These are phyloP conservation scores for Trematomus bernacchii DNA, from an alignment of 2,797 vertebrate species.

Conservation along the genomic window DNA sequence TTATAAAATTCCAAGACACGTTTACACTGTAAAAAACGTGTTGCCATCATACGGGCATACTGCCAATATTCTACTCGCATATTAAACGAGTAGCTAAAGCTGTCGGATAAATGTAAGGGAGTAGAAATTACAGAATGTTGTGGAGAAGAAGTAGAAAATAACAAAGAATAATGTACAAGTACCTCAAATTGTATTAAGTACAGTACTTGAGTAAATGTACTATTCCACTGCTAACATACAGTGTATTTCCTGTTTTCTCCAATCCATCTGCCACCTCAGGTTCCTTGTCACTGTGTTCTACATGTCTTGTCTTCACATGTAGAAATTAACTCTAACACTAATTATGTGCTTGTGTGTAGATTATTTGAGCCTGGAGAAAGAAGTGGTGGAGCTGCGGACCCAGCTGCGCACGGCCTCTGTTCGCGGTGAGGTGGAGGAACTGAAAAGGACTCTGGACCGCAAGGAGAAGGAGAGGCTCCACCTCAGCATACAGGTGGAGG, in stretches of 20 bases:
- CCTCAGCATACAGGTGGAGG: constrained; percentile 89
- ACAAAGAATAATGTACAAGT: too few species aligned
- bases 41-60: too few species aligned
- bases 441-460: constrained; percentile 85
- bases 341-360: constrained; percentile 42
- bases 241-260: background rate
- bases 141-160: too few species aligned
- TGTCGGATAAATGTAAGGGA: too few species aligned
- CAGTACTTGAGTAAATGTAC: too few species aligned
- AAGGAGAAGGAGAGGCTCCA: constrained; percentile 90
- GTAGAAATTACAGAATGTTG: too few species aligned
- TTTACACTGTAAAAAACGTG: too few species aligned
- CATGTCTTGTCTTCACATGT: background rate
- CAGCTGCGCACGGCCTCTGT: constrained; percentile 84
- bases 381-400: constrained; percentile 86
- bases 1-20: too few species aligned
- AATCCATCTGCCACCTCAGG: background rate
- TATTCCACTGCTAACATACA: too few species aligned
- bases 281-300: background rate
- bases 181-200: too few species aligned
- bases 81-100: too few species aligned
- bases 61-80: too few species aligned
- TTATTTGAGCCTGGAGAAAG: constrained; percentile 84
- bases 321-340: background rate
- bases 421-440: constrained; percentile 88